Conservation (phyloP, 2,797 vertebrate genomes). For the Melanotaenia boesemani region DNA sequence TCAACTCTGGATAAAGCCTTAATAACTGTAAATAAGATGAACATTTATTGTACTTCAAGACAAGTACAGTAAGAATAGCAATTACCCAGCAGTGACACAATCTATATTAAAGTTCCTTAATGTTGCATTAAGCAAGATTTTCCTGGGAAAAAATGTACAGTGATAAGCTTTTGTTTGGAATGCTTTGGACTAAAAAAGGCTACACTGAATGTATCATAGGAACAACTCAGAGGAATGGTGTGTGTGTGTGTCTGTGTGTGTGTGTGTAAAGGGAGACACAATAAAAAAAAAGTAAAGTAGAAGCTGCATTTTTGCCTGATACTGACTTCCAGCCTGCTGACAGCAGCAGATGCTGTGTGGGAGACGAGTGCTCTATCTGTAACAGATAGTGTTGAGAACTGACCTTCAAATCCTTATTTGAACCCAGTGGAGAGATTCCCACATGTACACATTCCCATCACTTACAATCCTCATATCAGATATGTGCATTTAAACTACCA, state of each 20-base stretch:
- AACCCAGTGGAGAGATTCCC: constrained; percentile 42
- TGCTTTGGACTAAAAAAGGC: neutral
- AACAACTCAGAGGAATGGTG: constrained; percentile 3
- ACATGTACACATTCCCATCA: constrained; percentile 5
- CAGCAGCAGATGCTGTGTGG: constrained; percentile 58
- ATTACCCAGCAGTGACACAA: neutral
- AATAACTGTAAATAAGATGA: constrained; percentile 33
- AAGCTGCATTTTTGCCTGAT: constrained; percentile 43
- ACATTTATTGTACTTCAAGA: neutral
- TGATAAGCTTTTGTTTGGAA: constrained; percentile 19
- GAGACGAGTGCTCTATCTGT: constrained; percentile 56
- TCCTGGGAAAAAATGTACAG: neutral
- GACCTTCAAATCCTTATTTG: constrained; percentile 58
- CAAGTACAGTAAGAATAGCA: neutral
- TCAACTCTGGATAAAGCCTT: constrained; percentile 36
- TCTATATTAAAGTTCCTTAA: neutral
- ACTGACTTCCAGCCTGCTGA: constrained; percentile 44
- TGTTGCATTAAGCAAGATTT: neutral
- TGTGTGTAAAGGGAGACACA: constrained; percentile 10
- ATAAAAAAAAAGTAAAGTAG: constrained; percentile 19
- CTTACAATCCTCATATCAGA: constrained; percentile 14
- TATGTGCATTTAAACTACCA: constrained; percentile 9
- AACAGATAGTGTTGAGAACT: constrained; percentile 43
- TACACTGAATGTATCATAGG: constrained; percentile 4
- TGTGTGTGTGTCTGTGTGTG: too few relatives aligned